Conservation (phyloP, 2,797 vertebrate species). For the Setipinna tenuifilis region DNA sequence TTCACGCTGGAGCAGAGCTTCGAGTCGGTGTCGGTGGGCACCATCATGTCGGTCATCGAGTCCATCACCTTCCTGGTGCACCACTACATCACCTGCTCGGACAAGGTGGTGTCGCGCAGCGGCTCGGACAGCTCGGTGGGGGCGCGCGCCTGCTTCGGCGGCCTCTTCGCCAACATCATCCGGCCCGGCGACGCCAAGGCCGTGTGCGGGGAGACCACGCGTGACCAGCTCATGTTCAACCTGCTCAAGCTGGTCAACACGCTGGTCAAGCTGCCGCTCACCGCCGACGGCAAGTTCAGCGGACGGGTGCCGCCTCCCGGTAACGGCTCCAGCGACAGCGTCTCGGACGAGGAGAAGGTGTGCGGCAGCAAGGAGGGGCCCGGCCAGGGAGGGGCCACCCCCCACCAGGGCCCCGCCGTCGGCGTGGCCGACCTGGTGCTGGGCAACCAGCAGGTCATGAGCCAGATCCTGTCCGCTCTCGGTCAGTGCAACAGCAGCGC, state of each 20-base stretch:
- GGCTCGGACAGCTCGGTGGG: constrained; percentile 96
- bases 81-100: constrained; percentile 97
- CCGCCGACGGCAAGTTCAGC: constrained; percentile 92
- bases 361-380: constrained; percentile 91
- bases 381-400: constrained; percentile 77
- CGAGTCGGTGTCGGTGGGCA: constrained; percentile 93
- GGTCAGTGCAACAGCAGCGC: constrained; percentile 99
- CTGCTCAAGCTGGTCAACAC: constrained; percentile 94
- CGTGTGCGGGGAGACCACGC: constrained; percentile 94
- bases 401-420: constrained; percentile 82
- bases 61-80: constrained; percentile 97
- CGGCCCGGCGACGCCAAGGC: constrained; percentile 96
- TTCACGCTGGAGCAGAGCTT: constrained; percentile 98
- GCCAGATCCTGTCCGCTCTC: constrained; percentile 95
- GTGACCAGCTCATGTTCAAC: constrained; percentile 98
- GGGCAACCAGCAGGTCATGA: constrained; percentile 99
- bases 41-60: constrained; percentile 95
- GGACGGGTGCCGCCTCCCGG: constrained; percentile 82
- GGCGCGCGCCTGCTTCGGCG: constrained; percentile 96
- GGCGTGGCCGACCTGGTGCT: constrained; percentile 95
- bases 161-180: constrained; percentile 97
- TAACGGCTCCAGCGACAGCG: constrained; percentile 85
- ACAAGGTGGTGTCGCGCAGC: constrained; percentile 95
- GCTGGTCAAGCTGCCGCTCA: constrained; percentile 93
- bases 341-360: constrained; percentile 97